phyloP scores from a whole-genome alignment of 2,797 vertebrate species.

The Gadopsis marmoratus region DNA sequence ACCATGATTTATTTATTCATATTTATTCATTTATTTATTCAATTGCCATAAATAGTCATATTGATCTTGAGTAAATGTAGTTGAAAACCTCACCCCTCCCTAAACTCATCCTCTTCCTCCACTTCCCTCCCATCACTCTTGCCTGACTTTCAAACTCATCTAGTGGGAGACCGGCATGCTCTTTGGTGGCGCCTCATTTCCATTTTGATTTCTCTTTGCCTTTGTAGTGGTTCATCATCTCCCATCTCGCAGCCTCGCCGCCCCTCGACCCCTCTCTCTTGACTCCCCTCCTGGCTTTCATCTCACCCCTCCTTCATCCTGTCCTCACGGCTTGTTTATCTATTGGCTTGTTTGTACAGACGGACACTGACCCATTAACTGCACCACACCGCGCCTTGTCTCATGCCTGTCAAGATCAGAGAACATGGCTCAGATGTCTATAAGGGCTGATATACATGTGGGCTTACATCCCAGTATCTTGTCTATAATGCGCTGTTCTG shows the following conservation, averaged over 20 bases:
- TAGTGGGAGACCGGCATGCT: slow-evolving; percentile 66
- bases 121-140: slow-evolving; percentile 35
- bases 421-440: slow-evolving; percentile 45
- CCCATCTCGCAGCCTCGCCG: slow-evolving; percentile 55
- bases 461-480: slow-evolving; percentile 18
- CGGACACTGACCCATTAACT: slow-evolving; percentile 67
- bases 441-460: slow-evolving; percentile 36
- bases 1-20: neutral
- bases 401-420: slow-evolving; percentile 64
- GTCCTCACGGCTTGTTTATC: slow-evolving; percentile 71
- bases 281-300: slow-evolving; percentile 70
- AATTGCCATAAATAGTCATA: slow-evolving; percentile 14
- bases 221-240: slow-evolving; percentile 80
- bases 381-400: slow-evolving; percentile 45
- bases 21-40: slow-evolving; percentile 4
- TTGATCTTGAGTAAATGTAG: slow-evolving; percentile 13
- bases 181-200: slow-evolving; percentile 79
- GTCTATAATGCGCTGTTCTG: slow-evolving; percentile 35
- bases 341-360: slow-evolving; percentile 69
- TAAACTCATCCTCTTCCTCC: neutral
- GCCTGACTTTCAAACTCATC: slow-evolving; percentile 64
- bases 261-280: slow-evolving; percentile 67
- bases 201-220: slow-evolving; percentile 82
- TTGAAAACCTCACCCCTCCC: slow-evolving; percentile 21
- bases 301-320: slow-evolving; percentile 66